Percentiles rank a stretch among this genome's conserved stretches.
phyloP scores from a whole-genome alignment of 2,888 invertebrate genomes.

The Resseliella maxima region DNA sequence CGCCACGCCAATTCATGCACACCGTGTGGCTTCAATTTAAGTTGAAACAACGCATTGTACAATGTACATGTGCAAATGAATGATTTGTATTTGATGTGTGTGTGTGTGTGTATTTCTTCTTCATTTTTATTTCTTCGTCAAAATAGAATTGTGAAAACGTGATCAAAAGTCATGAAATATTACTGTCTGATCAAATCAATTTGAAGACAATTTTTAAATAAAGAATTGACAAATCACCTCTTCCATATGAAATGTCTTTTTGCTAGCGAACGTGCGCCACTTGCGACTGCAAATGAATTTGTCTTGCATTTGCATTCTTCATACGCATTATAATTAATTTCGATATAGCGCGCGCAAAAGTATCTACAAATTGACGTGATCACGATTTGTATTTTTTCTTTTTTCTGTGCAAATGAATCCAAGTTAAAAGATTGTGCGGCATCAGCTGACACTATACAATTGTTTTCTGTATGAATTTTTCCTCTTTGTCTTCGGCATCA shows the following conservation, averaged over 20 bases:
- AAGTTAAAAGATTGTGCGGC: neutral
- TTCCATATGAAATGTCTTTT: slow-evolving; percentile 8
- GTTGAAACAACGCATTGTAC: too few relatives aligned
- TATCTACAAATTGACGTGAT: neutral
- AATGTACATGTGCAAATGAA: neutral
- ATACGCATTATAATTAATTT: neutral
- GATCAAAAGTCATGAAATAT: slow-evolving; percentile 45
- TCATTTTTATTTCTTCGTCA: neutral
- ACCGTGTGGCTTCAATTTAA: too few relatives aligned
- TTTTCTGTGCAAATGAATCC: too few relatives aligned
- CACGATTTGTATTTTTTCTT: too few relatives aligned
- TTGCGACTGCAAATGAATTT: neutral
- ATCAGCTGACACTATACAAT: too few relatives aligned
- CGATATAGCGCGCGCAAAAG: neutral
- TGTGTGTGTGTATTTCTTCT: neutral
- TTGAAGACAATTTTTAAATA: neutral
- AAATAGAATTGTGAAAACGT: slow-evolving; percentile 51
- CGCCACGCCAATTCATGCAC: neutral
- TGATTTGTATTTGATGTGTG: neutral
- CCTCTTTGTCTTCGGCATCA: neutral
- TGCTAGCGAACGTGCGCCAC: too few relatives aligned
- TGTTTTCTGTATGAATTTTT: neutral
- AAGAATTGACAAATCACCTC: slow-evolving; percentile 35
- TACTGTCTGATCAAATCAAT: slow-evolving; percentile 30
- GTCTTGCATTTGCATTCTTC: neutral